A percentile compares a stretch with the other conserved stretches of the same genome.
Evolutionary conservation across 2,888 invertebrate species (phyloP).

Genomic region (Hydraecia micacea): DNA sequence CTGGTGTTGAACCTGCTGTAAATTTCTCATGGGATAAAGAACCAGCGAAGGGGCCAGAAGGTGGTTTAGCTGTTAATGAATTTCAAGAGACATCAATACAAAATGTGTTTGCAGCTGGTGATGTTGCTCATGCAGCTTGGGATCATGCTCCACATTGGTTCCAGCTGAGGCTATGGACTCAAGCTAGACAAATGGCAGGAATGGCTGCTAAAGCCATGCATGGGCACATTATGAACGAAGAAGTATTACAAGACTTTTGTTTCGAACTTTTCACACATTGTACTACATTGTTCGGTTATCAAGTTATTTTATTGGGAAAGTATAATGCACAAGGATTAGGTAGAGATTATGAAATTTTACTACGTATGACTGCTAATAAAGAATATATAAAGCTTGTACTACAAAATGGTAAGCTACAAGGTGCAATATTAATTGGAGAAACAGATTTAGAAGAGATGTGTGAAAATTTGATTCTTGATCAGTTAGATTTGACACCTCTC

Average conservation of each 20-base stretch:
- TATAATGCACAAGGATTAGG: slow-evolving; percentile 97
- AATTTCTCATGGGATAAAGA: slow-evolving; percentile 89
- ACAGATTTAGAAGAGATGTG: slow-evolving; percentile 99
- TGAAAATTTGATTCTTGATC: slow-evolving; percentile 99
- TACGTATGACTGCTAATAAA: slow-evolving; percentile 94
- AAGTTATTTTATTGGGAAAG: slow-evolving; percentile 97
- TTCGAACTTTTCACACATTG: slow-evolving; percentile 99
- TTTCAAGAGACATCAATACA: slow-evolving; percentile 94
- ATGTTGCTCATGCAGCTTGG: slow-evolving; percentile 97
- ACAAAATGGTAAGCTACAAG: slow-evolving; percentile 95
- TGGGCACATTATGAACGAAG: slow-evolving; percentile 90
- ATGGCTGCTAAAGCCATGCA: slow-evolving; percentile 98
- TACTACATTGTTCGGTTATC: slow-evolving; percentile 97
- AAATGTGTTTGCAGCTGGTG: slow-evolving; percentile 98
- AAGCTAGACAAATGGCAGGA: slow-evolving; percentile 99
- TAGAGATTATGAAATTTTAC: slow-evolving; percentile 94
- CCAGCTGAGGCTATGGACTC: slow-evolving; percentile 99
- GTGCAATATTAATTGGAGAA: slow-evolving; percentile 98
- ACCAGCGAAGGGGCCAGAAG: slow-evolving; percentile 91
- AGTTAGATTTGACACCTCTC: slow-evolving; percentile 96
- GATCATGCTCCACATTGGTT: slow-evolving; percentile 95
- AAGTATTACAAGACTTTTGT: slow-evolving; percentile 96
- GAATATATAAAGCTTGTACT: slow-evolving; percentile 97
- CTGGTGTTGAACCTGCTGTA: slow-evolving; percentile 95
- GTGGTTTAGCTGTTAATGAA: slow-evolving; percentile 96